Conservation (phyloP, 2,113 vertebrate genomes). For the Pteropus alecto region DNA sequence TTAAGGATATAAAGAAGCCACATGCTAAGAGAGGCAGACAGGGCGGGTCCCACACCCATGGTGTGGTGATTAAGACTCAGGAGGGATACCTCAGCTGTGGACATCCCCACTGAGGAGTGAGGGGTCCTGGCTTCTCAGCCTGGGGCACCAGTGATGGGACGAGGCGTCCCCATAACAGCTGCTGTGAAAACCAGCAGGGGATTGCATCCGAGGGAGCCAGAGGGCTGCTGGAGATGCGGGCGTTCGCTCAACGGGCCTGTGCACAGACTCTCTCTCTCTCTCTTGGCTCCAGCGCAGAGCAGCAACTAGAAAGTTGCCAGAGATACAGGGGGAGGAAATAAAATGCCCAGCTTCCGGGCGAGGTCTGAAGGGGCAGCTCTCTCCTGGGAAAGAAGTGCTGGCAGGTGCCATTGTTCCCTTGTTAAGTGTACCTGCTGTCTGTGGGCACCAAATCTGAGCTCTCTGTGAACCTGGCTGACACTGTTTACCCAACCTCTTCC, state of each 20-base stretch:
- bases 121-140: neutral
- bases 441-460: neutral
- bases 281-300: neutral
- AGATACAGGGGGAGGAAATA: no score
- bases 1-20: neutral
- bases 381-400: neutral
- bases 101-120: neutral
- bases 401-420: neutral
- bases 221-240: neutral
- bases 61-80: neutral
- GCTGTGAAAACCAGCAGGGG: neutral
- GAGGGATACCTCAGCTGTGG: neutral
- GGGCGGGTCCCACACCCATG: neutral
- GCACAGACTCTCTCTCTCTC: neutral
- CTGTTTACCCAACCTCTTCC: neutral
- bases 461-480: neutral
- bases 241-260: no score
- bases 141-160: neutral
- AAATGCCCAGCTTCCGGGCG: neutral
- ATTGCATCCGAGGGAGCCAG: neutral
- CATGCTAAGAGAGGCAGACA: neutral
- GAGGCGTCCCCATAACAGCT: neutral
- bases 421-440: neutral
- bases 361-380: neutral
- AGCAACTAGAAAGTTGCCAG: no score